Conservation (phyloP, 23 tunicate species). For the Styela plicata region DNA sequence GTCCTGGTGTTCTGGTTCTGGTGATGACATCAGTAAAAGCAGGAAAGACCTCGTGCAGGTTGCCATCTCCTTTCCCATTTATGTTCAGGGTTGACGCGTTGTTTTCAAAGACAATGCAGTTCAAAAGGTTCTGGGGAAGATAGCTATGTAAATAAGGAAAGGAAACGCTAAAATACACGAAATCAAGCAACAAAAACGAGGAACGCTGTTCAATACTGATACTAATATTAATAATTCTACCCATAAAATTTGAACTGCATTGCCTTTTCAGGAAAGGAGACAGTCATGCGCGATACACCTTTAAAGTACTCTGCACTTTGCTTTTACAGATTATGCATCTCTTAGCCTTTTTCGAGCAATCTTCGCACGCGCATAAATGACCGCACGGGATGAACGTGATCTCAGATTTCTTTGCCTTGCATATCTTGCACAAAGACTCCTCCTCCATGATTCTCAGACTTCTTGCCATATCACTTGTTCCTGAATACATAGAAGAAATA, state of each 20-base stretch:
- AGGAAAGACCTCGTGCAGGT: constrained; percentile 33
- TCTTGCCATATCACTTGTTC: not conserved
- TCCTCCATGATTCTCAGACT: constrained; percentile 27
- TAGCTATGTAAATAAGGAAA: too few species aligned
- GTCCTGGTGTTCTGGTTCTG: too few species aligned
- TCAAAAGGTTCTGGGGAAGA: too few species aligned
- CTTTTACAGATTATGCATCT: constrained; percentile 13
- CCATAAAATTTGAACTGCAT: too few species aligned
- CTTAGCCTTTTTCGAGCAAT: constrained; percentile 4
- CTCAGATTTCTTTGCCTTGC: not conserved
- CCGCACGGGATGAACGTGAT: constrained; percentile 26
- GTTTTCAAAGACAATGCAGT: too few species aligned
- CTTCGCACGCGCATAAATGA: constrained; percentile 9
- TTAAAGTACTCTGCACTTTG: not conserved
- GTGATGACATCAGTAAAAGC: constrained; percentile 13
- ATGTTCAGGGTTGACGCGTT: too few species aligned
- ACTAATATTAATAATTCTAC: too few species aligned
- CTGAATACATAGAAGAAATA: not conserved
- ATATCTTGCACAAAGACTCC: not conserved
- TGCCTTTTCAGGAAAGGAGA: not conserved
- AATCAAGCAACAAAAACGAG: too few species aligned
- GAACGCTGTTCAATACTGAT: too few species aligned
- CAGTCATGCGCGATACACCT: constrained; percentile 18
- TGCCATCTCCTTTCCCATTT: constrained; percentile 9
- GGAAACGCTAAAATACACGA: too few species aligned